phyloP scores from a whole-genome alignment of 2,797 vertebrate species.

The Dendrocincla tyrannina region DNA sequence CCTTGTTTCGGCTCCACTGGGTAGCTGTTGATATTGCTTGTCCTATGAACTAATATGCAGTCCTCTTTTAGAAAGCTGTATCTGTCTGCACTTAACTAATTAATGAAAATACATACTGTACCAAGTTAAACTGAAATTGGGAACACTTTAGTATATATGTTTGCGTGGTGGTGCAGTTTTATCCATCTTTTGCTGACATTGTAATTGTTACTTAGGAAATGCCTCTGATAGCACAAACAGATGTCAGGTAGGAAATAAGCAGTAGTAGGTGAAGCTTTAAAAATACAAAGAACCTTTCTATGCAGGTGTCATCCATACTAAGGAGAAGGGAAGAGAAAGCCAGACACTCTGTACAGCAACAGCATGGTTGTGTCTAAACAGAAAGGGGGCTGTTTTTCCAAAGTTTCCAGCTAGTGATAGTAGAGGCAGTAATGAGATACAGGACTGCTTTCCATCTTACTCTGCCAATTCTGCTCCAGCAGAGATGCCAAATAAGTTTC shows the following conservation, averaged over 20 bases:
- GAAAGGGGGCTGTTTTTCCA: constrained; percentile 20
- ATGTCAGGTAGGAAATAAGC: not conserved
- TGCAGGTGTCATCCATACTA: not conserved
- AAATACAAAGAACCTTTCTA: not conserved
- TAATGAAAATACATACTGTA: not conserved
- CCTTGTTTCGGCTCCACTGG: not conserved
- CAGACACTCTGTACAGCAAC: not conserved
- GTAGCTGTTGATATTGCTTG: not conserved
- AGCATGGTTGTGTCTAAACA: not conserved
- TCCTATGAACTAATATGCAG: not conserved
- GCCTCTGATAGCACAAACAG: not conserved
- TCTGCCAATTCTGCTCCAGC: constrained; percentile 30
- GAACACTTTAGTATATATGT: not conserved
- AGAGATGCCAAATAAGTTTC: constrained; percentile 43
- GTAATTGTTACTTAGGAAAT: not conserved
- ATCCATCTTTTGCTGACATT: not conserved
- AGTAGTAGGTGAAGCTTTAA: not conserved
- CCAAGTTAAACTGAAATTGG: not conserved
- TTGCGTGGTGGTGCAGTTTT: not conserved
- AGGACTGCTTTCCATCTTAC: constrained; percentile 40
- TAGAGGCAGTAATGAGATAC: constrained; percentile 34
- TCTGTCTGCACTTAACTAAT: not conserved
- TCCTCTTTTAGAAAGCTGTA: not conserved
- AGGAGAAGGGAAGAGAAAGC: not conserved
- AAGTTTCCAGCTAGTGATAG: constrained; percentile 41